These are phyloP conservation scores for Drosophila niveifrons DNA, from an alignment of 2,888 invertebrate genomes.

Conservation along the genomic window DNA sequence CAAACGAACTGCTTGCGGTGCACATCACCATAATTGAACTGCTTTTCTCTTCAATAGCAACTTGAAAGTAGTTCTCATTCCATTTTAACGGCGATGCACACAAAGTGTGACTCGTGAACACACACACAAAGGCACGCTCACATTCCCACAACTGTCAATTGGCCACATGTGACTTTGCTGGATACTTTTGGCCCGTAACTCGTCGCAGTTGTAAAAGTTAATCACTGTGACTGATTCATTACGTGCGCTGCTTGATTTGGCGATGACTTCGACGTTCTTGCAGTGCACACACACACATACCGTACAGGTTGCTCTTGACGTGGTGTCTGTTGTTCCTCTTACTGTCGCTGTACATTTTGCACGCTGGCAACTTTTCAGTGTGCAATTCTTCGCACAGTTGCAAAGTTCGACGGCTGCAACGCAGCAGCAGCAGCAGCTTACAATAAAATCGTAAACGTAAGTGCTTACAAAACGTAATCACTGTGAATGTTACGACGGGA, in stretches of 20 bases:
- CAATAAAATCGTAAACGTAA: conserved; percentile 73
- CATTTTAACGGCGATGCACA: conserved; percentile 1
- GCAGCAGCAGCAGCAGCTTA: conserved; percentile 40
- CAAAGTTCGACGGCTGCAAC: conserved; percentile 61
- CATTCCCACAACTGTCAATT: conserved; percentile 38
- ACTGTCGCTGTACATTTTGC: conserved; percentile 57
- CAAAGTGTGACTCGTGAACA: background rate
- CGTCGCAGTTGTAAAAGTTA: conserved; percentile 63
- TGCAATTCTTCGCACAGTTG: conserved; percentile 61
- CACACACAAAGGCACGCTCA: background rate
- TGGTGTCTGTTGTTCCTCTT: conserved; percentile 29
- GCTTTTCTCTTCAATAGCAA: conserved; percentile 7
- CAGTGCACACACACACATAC: conserved; percentile 37
- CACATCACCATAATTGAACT: background rate
- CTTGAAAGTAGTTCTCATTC: background rate
- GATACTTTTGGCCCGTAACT: conserved; percentile 44
- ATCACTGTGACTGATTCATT: conserved; percentile 78
- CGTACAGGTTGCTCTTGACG: conserved; percentile 24
- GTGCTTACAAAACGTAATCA: conserved; percentile 78
- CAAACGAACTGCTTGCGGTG: background rate
- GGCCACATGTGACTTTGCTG: conserved; percentile 54
- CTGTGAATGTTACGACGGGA: conserved; percentile 70
- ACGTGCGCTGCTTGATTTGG: conserved; percentile 71
- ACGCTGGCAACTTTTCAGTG: conserved; percentile 61
- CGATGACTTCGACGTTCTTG: conserved; percentile 25